phyloP scores from a whole-genome alignment of 2,888 invertebrate species.

The Phengaris alcon region DNA sequence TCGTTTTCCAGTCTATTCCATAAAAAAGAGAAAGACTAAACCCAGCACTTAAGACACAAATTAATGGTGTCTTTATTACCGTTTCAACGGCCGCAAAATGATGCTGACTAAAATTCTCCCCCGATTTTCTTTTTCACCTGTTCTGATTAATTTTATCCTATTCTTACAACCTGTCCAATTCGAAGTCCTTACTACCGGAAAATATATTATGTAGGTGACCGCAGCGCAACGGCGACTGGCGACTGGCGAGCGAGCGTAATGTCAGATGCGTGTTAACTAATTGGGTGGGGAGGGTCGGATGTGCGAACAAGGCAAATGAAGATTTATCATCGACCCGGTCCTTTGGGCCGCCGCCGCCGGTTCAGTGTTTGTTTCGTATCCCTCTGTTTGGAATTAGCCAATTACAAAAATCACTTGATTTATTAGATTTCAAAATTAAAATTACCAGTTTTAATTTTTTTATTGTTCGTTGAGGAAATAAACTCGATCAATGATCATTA shows the following conservation, averaged over 20 bases:
- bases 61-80: too few relatives aligned
- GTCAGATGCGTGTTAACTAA: constrained; percentile 61
- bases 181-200: constrained; percentile 49
- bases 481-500: too few relatives aligned
- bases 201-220: constrained; percentile 64
- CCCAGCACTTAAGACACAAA: too few relatives aligned
- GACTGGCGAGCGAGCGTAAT: constrained; percentile 44
- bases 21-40: too few relatives aligned
- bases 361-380: constrained; percentile 33
- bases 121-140: constrained; percentile 31
- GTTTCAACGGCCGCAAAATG: background rate
- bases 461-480: background rate
- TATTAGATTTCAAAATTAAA: background rate
- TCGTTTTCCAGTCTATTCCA: too few relatives aligned
- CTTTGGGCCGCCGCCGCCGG: constrained; percentile 46
- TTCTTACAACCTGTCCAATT: constrained; percentile 39
- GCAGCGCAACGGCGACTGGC: constrained; percentile 56
- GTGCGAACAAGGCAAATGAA: constrained; percentile 75
- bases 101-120: background rate
- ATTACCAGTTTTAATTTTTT: background rate
- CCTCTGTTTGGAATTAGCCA: constrained; percentile 31
- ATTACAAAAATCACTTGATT: constrained; percentile 29
- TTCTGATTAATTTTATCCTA: constrained; percentile 36
- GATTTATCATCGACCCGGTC: constrained; percentile 70
- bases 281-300: constrained; percentile 70